Percentiles rank a stretch among this genome's conserved stretches.
These are phyloP conservation scores for Motacilla alba DNA, from an alignment of 2,113 vertebrate species.

Conservation along the genomic window DNA sequence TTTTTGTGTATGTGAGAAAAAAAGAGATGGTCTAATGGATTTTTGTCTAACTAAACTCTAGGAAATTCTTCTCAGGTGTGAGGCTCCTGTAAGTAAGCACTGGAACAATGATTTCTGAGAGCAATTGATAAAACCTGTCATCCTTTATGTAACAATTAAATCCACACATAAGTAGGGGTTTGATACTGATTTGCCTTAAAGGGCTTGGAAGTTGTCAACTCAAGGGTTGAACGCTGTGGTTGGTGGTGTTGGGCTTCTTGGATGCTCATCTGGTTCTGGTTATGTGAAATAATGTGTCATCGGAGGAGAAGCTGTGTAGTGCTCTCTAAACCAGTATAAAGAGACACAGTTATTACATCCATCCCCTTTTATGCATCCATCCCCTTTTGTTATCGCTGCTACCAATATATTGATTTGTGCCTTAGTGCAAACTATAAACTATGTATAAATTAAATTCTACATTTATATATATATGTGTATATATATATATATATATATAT, in stretches of 20 bases:
- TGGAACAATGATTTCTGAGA: not conserved
- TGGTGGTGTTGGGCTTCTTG: not conserved
- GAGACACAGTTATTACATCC: not conserved
- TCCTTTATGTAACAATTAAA: not conserved
- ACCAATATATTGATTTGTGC: not conserved
- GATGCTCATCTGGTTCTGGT: not conserved
- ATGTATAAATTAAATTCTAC: not conserved
- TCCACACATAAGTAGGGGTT: not conserved
- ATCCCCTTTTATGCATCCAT: not conserved
- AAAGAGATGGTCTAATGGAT: not conserved
- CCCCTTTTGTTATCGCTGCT: not conserved
- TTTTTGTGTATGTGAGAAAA: not conserved
- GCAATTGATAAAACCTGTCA: not conserved
- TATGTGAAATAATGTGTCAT: not conserved
- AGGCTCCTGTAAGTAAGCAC: not conserved
- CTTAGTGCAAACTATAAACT: not conserved
- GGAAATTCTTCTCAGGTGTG: not conserved
- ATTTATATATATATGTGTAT: not conserved
- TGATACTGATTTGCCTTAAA: not conserved
- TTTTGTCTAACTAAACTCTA: not conserved
- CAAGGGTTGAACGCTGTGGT: fast-evolving
- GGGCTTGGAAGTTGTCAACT: not conserved
- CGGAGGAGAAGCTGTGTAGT: not conserved
- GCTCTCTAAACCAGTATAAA: not conserved
- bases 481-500: not conserved